These are phyloP conservation scores for Serrognathus titanus DNA, from an alignment of 2,888 invertebrate genomes.

Conservation along the genomic window DNA sequence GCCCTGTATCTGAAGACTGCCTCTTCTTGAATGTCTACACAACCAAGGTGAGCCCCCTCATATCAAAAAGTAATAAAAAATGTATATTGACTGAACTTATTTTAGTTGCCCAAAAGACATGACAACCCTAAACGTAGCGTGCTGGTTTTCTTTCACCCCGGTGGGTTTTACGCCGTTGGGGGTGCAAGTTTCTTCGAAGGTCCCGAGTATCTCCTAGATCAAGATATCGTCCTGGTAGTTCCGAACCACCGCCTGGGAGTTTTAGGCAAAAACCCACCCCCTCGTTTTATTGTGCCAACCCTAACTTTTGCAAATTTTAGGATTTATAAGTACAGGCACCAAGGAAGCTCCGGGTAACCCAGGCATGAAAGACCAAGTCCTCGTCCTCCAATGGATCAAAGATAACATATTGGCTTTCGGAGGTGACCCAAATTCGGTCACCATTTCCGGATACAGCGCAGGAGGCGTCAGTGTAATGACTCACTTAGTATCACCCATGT, in stretches of 20 bases:
- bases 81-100: background rate
- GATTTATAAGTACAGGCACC: slow-evolving; percentile 60
- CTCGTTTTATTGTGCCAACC: background rate
- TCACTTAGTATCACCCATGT: slow-evolving; percentile 65
- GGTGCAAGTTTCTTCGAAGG: slow-evolving; percentile 56
- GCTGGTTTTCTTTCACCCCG: slow-evolving; percentile 65
- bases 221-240: slow-evolving; percentile 62
- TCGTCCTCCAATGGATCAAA: slow-evolving; percentile 63
- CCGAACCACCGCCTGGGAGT: slow-evolving; percentile 62
- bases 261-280: slow-evolving; percentile 43
- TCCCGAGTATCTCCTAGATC: slow-evolving; percentile 63
- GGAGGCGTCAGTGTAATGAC: slow-evolving; percentile 48
- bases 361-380: slow-evolving; percentile 69
- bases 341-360: slow-evolving; percentile 64
- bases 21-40: slow-evolving; percentile 62
- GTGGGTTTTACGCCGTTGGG: slow-evolving; percentile 60
- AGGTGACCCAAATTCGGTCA: slow-evolving; percentile 63
- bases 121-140: slow-evolving; percentile 54
- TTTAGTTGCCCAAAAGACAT: slow-evolving; percentile 38
- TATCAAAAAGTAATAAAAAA: background rate
- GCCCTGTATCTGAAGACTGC: slow-evolving; percentile 59
- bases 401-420: slow-evolving; percentile 65
- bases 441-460: slow-evolving; percentile 59
- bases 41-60: slow-evolving; percentile 40
- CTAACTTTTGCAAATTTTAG: slow-evolving; percentile 20